These are phyloP conservation scores for Oscheius sp. DNA, from an alignment of 2,888 invertebrate genomes.

Conservation along the genomic window DNA sequence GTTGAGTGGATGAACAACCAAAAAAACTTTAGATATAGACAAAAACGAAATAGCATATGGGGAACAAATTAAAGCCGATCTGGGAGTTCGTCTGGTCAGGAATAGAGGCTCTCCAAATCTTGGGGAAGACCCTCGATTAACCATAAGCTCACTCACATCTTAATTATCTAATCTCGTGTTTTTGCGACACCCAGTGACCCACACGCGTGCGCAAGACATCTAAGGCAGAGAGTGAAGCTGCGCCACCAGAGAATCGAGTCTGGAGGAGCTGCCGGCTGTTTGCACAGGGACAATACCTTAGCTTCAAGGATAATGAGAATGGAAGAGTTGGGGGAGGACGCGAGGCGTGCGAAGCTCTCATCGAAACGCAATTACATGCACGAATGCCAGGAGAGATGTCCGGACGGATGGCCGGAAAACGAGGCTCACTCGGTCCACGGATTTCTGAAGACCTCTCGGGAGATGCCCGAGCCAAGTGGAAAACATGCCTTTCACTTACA, in stretches of 20 bases:
- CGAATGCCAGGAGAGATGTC: slow-evolving; percentile 31
- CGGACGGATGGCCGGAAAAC: slow-evolving; percentile 7
- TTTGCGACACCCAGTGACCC: too few species aligned
- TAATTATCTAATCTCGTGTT: too few species aligned
- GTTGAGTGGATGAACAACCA: not conserved
- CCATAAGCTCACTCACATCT: too few species aligned
- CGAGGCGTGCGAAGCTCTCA: slow-evolving; percentile 30
- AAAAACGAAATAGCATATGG: not conserved
- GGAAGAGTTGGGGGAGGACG: slow-evolving; percentile 22
- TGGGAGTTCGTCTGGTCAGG: not conserved
- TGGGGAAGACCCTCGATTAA: too few species aligned
- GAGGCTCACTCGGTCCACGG: not conserved
- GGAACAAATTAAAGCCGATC: not conserved
- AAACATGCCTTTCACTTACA: too few species aligned
- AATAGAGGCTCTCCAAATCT: not conserved
- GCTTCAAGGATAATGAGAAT: slow-evolving; percentile 14
- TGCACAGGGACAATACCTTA: slow-evolving; percentile 19
- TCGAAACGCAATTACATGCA: slow-evolving; percentile 31
- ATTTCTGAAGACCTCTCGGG: not conserved
- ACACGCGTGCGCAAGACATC: too few species aligned
- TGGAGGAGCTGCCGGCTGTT: too few species aligned
- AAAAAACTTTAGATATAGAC: not conserved
- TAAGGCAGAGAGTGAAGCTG: too few species aligned
- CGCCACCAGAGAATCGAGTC: too few species aligned
- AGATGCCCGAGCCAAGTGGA: not conserved